These are phyloP conservation scores for Eleginops maclovinus DNA, from an alignment of 2,113 vertebrate genomes.

Conservation along the genomic window DNA sequence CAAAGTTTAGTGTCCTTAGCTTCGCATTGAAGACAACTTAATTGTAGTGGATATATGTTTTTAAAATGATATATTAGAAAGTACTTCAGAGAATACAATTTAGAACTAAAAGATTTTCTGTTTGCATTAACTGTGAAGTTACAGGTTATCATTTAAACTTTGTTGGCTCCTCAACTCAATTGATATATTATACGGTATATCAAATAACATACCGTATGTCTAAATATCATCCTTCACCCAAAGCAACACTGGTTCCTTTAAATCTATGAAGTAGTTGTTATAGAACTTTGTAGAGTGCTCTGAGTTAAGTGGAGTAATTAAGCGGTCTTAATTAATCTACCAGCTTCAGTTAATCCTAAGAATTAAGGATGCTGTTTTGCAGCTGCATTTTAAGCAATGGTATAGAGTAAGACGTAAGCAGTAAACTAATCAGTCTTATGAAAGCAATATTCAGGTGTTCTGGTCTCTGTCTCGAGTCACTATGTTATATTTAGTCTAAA, in stretches of 20 bases:
- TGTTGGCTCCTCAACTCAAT: not conserved
- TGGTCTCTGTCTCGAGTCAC: not conserved
- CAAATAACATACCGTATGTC: not conserved
- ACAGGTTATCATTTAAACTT: not conserved
- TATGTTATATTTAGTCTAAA: not conserved
- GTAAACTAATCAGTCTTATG: not conserved
- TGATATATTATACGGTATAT: not conserved
- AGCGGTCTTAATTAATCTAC: slow-evolving; percentile 33
- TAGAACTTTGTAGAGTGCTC: slow-evolving; percentile 5
- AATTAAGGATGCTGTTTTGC: not conserved
- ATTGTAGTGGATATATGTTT: not conserved
- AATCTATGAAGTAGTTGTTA: slow-evolving; percentile 6
- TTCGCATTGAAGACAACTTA: not conserved
- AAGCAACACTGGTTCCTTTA: not conserved
- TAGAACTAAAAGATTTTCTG: not conserved
- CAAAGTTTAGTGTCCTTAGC: not conserved
- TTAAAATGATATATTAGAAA: not conserved
- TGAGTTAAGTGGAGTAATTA: slow-evolving; percentile 34
- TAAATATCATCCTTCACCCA: not conserved
- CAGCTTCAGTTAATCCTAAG: slow-evolving; percentile 27
- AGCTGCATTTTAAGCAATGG: not conserved
- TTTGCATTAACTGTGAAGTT: not conserved
- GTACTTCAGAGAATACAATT: not conserved
- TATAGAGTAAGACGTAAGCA: not conserved
- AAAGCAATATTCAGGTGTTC: not conserved